A percentile compares a stretch with the other conserved stretches of the same genome.
Conservation (phyloP, 2,888 invertebrate species). For the Chrysolina haemoptera region DNA sequence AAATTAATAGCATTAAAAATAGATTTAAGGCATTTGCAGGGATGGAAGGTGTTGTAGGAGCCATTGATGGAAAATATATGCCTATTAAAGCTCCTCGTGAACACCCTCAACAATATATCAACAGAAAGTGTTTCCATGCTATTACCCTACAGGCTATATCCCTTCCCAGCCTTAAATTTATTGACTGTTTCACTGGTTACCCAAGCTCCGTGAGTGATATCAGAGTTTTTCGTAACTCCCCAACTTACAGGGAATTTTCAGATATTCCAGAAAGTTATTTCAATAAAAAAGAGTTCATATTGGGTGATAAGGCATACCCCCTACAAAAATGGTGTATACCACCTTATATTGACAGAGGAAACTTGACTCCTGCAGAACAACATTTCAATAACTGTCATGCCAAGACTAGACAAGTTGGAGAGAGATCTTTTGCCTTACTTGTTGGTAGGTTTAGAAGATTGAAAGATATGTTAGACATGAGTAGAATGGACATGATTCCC, state of each 20-base stretch:
- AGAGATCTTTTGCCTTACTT: conserved; percentile 30
- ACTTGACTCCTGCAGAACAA: conserved; percentile 2
- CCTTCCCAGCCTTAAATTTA: conserved; percentile 43
- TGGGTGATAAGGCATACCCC: conserved; percentile 34
- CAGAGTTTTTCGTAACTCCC: conserved; percentile 47
- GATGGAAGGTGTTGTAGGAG: conserved; percentile 38
- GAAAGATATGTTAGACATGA: conserved; percentile 23
- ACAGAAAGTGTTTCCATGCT: conserved; percentile 51
- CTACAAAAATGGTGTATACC: conserved; percentile 12
- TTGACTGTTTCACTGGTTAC: conserved; percentile 53
- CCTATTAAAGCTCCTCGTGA: conserved; percentile 52
- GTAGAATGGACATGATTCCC: conserved; percentile 23
- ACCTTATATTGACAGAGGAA: conserved; percentile 26
- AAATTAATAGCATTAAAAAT: conserved; percentile 21
- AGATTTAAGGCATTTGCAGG: conserved; percentile 35
- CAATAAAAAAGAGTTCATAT: conserved; percentile 1
- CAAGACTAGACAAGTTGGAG: conserved; percentile 24
- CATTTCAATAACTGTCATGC: conserved; percentile 29
- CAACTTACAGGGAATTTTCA: neutral
- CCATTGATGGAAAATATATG: conserved; percentile 54
- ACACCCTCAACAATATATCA: conserved; percentile 52
- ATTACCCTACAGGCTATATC: conserved; percentile 54
- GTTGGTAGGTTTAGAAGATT: conserved; percentile 28
- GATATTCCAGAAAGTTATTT: neutral
- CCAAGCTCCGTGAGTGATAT: conserved; percentile 54